These are phyloP conservation scores for Psophia crepitans DNA, from an alignment of 2,113 vertebrate species.

Conservation along the genomic window DNA sequence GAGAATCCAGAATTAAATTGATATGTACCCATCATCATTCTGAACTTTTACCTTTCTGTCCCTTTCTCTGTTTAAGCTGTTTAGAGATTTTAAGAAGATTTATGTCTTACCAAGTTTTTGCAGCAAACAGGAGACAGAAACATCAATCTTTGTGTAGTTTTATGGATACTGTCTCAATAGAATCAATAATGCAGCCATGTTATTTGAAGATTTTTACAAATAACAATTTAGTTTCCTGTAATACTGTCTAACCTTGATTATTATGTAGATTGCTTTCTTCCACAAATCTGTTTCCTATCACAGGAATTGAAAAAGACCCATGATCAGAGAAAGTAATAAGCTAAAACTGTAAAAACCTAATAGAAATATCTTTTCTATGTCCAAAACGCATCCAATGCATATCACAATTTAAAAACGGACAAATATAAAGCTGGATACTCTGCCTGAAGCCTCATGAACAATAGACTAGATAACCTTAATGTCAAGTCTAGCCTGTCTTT, in stretches of 20 bases:
- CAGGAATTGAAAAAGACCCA: background rate
- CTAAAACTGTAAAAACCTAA: background rate
- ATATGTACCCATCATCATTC: background rate
- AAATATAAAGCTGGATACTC: background rate
- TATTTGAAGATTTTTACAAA: background rate
- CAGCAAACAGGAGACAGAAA: background rate
- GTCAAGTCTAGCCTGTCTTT: background rate
- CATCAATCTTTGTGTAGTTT: background rate
- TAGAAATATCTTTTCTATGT: background rate
- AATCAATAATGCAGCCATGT: background rate
- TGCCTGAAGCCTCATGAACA: background rate
- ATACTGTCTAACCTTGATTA: background rate
- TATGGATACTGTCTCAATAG: background rate
- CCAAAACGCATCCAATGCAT: background rate
- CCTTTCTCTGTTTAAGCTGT: background rate
- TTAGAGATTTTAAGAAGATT: background rate
- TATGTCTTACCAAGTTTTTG: background rate
- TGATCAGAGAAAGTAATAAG: background rate
- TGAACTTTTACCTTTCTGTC: background rate
- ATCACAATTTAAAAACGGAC: background rate
- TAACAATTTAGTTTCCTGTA: background rate
- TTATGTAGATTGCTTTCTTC: background rate
- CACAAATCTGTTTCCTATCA: background rate
- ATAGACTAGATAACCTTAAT: background rate
- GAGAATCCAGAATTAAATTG: background rate